phyloP scores from a whole-genome alignment of 2,888 invertebrate species.

The Mythimna albipuncta region DNA sequence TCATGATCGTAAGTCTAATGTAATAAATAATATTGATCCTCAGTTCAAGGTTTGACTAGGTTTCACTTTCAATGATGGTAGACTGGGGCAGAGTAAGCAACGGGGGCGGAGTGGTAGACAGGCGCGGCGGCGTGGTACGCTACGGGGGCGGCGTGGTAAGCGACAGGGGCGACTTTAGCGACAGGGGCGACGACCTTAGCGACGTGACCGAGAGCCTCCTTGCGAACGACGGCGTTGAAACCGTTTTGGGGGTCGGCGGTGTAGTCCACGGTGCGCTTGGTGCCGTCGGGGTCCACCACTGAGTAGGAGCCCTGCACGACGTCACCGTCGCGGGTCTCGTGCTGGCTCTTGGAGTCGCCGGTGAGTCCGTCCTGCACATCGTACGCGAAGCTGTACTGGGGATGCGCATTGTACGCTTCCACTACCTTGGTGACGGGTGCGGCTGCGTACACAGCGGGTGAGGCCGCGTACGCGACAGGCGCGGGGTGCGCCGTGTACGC shows the following conservation, averaged over 20 bases:
- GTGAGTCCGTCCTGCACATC: constrained; percentile 87
- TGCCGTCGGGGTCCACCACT: constrained; percentile 86
- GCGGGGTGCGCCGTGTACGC: constrained; percentile 73
- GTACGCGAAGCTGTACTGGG: constrained; percentile 85
- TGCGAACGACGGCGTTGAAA: constrained; percentile 89
- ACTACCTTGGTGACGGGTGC: constrained; percentile 70
- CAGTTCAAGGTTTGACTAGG: constrained; percentile 47
- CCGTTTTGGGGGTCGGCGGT: constrained; percentile 87
- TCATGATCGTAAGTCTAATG: constrained; percentile 32
- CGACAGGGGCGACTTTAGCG: constrained; percentile 63
- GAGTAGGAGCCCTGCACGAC: constrained; percentile 89
- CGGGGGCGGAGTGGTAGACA: constrained; percentile 69
- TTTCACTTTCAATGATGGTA: constrained; percentile 56
- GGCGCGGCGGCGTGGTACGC: constrained; percentile 60
- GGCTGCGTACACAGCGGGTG: constrained; percentile 65
- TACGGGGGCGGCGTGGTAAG: constrained; percentile 70
- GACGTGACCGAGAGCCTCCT: constrained; percentile 78
- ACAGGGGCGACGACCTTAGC: constrained; percentile 73
- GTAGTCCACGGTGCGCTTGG: constrained; percentile 88
- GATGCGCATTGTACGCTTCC: constrained; percentile 75
- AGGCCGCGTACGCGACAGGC: constrained; percentile 72
- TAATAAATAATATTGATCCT: constrained; percentile 51
- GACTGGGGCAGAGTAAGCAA: constrained; percentile 64
- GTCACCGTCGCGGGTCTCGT: constrained; percentile 87
- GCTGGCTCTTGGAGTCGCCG: constrained; percentile 87